phyloP scores from a whole-genome alignment of 2,113 vertebrate species.

The Zapornia atra region DNA sequence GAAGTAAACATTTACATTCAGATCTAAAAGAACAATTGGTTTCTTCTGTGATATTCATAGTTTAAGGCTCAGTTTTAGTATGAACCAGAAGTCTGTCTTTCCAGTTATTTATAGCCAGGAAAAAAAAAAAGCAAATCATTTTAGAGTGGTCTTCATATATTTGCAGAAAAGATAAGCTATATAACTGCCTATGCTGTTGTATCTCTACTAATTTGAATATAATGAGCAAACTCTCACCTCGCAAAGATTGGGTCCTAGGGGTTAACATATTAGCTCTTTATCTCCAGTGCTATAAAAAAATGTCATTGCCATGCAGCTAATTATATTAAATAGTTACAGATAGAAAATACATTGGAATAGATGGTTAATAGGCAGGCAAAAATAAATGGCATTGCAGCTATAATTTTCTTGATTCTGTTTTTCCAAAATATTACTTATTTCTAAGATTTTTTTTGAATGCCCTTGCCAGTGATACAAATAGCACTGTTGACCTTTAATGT shows the following conservation, averaged over 20 bases:
- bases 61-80: slow-evolving; percentile 1
- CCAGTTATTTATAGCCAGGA: background rate
- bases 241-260: slow-evolving; percentile 36
- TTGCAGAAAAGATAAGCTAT: slow-evolving; percentile 41
- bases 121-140: background rate
- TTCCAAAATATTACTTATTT: slow-evolving; percentile 16
- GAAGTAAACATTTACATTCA: slow-evolving; percentile 60
- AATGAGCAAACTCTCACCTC: slow-evolving; percentile 59
- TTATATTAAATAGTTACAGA: slow-evolving; percentile 57
- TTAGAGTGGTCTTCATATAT: slow-evolving; percentile 34
- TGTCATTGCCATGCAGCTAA: slow-evolving; percentile 43
- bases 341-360: slow-evolving; percentile 33
- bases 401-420: slow-evolving; percentile 26
- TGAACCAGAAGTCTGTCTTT: slow-evolving; percentile 1
- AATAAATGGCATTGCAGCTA: slow-evolving; percentile 27
- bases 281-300: slow-evolving; percentile 45
- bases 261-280: slow-evolving; percentile 60
- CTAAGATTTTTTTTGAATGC: background rate
- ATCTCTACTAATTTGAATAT: slow-evolving; percentile 58
- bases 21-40: background rate
- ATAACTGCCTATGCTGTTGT: slow-evolving; percentile 12
- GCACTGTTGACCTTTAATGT: slow-evolving; percentile 23
- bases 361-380: slow-evolving; percentile 47
- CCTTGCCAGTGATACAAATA: slow-evolving; percentile 28
- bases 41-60: background rate